A percentile compares a stretch with the other conserved stretches of the same genome.
Evolutionary conservation across 2,888 invertebrate species (phyloP).

Genomic region (Nomada fabriciana): DNA sequence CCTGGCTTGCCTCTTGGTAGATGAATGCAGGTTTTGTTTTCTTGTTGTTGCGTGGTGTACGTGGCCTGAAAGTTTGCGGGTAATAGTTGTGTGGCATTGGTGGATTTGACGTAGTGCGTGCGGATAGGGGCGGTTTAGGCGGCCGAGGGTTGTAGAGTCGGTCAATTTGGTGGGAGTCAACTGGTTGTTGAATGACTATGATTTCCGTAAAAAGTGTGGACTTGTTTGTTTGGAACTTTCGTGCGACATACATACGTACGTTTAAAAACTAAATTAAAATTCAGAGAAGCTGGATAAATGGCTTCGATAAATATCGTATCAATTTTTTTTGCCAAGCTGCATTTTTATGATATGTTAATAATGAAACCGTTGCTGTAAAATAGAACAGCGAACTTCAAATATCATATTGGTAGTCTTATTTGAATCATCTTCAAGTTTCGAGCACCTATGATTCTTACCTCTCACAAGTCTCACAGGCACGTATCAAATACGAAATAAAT

Average conservation of each 20-base stretch:
- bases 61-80: background rate
- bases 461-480: background rate
- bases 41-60: background rate
- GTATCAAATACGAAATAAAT: background rate
- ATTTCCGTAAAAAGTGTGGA: no score
- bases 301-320: no score
- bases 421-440: background rate
- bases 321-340: no score
- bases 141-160: background rate
- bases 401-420: background rate
- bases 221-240: no score
- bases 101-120: background rate
- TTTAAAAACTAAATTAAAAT: no score
- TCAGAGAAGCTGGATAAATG: no score
- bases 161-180: background rate
- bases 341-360: no score
- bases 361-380: no score
- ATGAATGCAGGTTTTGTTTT: background rate
- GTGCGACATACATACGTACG: no score
- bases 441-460: background rate
- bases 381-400: no score
- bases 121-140: background rate
- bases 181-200: background rate
- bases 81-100: background rate
- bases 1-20: slow-evolving; percentile 6